Evolutionary conservation across 2,797 vertebrate genomes (phyloP), one percentile per base, ranked within the genome.

Genomic region (Heteromormyrus szaboi): DNA sequence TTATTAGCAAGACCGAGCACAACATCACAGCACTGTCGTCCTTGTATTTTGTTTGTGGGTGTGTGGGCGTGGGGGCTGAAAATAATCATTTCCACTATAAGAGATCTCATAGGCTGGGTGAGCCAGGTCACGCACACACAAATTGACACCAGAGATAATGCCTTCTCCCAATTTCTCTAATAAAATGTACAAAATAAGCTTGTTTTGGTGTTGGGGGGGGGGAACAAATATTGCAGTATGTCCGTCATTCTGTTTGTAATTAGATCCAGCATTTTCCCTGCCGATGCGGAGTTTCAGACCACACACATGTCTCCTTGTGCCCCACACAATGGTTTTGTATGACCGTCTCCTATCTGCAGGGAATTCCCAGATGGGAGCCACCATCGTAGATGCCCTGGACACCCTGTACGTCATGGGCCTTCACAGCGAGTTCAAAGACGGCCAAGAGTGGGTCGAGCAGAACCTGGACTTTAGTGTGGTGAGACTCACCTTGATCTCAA

Each of bases 351-450:
- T 68, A 29, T 53, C 84, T 72, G 4, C 91, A 99, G 98, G 98
- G 92, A 99, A 97, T 93, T 98, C 98, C 89, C 98, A 99, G 86
- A 95, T 99, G 91, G 98, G 98, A 89, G 98, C 98, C 88, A 98
- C 97, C 85, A 98, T 99, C 89, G 98, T 99, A 92, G 98, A 99
- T 88, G 98, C 98, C 79, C 92, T 99, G 93, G 98, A 99, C 95
- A 98, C 97, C 1, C 97, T 99, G 87, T 99, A 98, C 93, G 98
- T 99, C 90, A 99, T 99, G 98, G 98, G 98, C 33, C 97, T 99
- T 87, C 97, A 97, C 0, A 96, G 97, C 68, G 98, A 99, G 95
- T 99, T 99, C 95, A 97, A 96, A 94, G 98, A 99, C 86, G 98
- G 97, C 65, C 97, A 99, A 92, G 97, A 97, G 89, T 99, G 98